Base-by-base conservation (phyloP, 2,888 invertebrate genomes). In the Pegoplata infirma region DNA sequence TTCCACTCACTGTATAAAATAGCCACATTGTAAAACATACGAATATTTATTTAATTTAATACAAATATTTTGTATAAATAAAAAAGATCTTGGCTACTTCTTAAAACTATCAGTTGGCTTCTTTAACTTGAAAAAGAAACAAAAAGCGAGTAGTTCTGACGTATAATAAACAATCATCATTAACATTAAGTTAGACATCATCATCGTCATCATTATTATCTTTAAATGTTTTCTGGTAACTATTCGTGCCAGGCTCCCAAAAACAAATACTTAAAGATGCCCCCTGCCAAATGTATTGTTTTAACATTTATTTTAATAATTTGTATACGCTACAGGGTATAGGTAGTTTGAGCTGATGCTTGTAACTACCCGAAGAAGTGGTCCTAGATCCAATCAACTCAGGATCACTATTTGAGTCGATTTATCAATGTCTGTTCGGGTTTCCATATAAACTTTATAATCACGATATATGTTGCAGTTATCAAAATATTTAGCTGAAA, bases 181-280 rank as follows among this genome's bases (percentile, higher is more conserved):
- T 32, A 32, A 32, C 32, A 32, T 16, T 12, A 46, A 44, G 36
- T 16, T 25, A 44, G 21, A 40, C 36, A n/a, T n/a, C 17, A 21
- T 51, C 12, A 32, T 19, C 21, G 8, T 8, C 19, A 36, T 51
- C 12, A 32, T 19, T 14, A n/a, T 8, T 8, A 36, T 28, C 5
- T n/a, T 46, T 10, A 49, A 12, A 5, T 66, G 67, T 32, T 44
- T 53, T 28, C 10, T 66, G 69, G 69, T 74, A 74, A 74, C 74
- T 53, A 53, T 66, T 53, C 23, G 64, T 78, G 74, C 49, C 74
- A 73, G 73, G 59, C 46, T 74, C 73, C 28, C 23, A 64, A 68
- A 46, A 16, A 19, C 0, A 25, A 28, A 16, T 55, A 2, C 3
- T 25, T 55, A 32, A 28, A 51, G 36, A 55, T 51, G n/a, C 16